Evolutionary conservation across 1,140 invertebrate genomes (phyloP), one percentile per base, ranked within the genome.

Genomic region (Cecropterus lyciades): DNA sequence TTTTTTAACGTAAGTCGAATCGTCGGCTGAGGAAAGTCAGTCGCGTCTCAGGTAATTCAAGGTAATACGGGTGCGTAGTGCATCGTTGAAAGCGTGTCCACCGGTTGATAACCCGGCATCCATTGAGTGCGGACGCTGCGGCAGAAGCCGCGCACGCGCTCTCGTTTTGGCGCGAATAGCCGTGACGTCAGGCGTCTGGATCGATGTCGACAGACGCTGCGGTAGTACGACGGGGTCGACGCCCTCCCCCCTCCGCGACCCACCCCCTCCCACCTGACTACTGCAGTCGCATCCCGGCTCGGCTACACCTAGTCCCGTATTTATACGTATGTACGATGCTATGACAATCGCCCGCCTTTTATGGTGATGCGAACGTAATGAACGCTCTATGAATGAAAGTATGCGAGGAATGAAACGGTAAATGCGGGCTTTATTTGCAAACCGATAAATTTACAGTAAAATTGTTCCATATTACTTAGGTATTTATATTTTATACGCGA

Each of bases 181-280:
- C 80, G 85, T 91, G 89, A 91, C 89, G 89, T 91, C 87, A 91
- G 82, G 80, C 85, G 85, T 89, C 85, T 85, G 86, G 88, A 90
- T 92, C 88, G 87, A 91, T 91, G 88, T 78, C 86, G 84, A 83
- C 85, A 89, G 87, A 91, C 90, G 88, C 88, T 91, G 87, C 89
- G 87, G 87, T 90, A 91, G 88, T 91, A 89, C 89, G 85, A 53
- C 82, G 87, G 85, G 88, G 87, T 91, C 87, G 83, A 83, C 80
- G 86, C 63, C 87, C 88, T 87, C 75, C 53, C 66, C 75, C 79
- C 69, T 74, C 70, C 70, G 73, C 73, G 59, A 67, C 72, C 71
- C 72, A 71, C 67, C 74, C 80, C 76, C 82, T 79, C 80, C 84
- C 81, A 87, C 86, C 86, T 85, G 87, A 88, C 84, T 84, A 81